Evolutionary conservation across 2,113 vertebrate species (phyloP).

Genomic region (Prolemur simus): DNA sequence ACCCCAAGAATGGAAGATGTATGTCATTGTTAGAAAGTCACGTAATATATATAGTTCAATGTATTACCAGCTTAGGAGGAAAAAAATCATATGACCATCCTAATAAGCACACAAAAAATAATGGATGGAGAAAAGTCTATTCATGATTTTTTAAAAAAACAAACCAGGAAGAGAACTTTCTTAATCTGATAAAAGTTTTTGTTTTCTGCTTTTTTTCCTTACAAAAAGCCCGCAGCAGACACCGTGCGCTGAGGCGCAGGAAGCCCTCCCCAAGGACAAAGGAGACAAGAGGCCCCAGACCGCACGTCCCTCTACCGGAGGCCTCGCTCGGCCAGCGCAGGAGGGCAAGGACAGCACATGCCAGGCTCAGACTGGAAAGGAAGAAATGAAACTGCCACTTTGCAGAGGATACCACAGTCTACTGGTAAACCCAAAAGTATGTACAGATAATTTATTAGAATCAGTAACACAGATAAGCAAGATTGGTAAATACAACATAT

Average conservation of each 20-base stretch:
- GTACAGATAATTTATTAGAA: not conserved
- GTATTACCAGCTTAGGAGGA: not conserved
- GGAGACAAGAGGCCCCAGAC: not conserved
- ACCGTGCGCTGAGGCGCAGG: not conserved
- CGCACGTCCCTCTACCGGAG: not conserved
- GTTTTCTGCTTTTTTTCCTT: not conserved
- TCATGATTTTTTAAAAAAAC: not conserved
- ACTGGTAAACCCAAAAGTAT: not conserved
- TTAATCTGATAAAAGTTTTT: not conserved
- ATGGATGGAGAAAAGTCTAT: not conserved
- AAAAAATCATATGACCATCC: not conserved
- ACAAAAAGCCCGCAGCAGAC: not conserved
- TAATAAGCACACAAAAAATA: not conserved
- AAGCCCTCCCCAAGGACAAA: not conserved
- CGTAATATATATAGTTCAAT: accelerated
- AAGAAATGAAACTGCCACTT: not conserved
- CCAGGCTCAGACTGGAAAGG: not conserved
- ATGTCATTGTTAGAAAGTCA: not conserved
- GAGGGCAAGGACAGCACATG: not conserved
- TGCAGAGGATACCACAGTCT: not conserved
- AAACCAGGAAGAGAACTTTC: not conserved
- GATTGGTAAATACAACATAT: not conserved
- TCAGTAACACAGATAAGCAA: not conserved
- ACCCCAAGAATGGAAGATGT: not conserved
- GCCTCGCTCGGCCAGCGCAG: not conserved